Evolutionary conservation across 1,140 invertebrate species (phyloP), one percentile per base, ranked within the genome.

Genomic region (Adoxophyes honmai): DNA sequence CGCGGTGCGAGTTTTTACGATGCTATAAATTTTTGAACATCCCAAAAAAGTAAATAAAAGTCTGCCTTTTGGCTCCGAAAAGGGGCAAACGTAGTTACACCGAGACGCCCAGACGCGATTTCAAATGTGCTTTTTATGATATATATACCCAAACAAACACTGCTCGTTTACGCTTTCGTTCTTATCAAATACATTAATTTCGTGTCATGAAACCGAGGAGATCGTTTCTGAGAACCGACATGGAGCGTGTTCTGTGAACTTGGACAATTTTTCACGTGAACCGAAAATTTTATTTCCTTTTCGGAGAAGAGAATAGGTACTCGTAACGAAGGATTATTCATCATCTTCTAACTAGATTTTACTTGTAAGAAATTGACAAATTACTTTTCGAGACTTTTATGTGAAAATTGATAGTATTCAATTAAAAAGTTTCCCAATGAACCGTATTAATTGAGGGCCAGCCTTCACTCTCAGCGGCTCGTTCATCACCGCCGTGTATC

Each of bases 1-100:
- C 64, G 64, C 60, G 55, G 66, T 68, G 66, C 54, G 68, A 73
- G 58, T 75, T 83, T 86, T 84, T 84, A 86, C 70, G 83, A 81
- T 48, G 64, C 65, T 59, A 72, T 84, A 84, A 86, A 86, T 84
- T 86, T 86, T 84, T 84, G 21, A 84, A 84, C 75, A 74, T 78
- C 72, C 60, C 74, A 81, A 80, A 86, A 86, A 86, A 67, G 34
- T 52, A 52, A 52, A 52, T 35, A 52, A 35, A 52, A 52, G 66
- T 68, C 57, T 67, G 60, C 66, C 70, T 73, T 60, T 69, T 69
- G 57, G 59, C 66, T 60, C 60, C 52, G 60, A 64, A 62, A 64
- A 66, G 65, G 34, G 63, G 64, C 62, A 62, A 62, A 69, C 64
- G 68, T 66, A 64, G 55, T 69, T 62, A 53, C 63, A 57, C 34